Evolutionary conservation across 2,797 vertebrate species (phyloP).

Genomic region (Euphonia xanthogaster): DNA sequence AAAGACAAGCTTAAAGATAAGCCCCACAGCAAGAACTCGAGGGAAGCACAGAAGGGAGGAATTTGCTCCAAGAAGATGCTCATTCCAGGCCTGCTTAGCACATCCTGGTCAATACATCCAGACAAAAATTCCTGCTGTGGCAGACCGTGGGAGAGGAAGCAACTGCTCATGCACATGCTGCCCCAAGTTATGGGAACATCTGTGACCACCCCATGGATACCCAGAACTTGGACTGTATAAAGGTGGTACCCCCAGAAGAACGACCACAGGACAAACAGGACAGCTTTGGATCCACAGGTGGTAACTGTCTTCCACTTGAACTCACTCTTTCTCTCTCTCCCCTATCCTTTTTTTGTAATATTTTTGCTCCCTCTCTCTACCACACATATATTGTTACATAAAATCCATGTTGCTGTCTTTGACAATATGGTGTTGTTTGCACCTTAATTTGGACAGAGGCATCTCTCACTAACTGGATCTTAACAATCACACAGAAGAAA

Average conservation of each 20-base stretch:
- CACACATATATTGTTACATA: neutral
- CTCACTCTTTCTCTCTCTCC: neutral
- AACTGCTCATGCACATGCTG: neutral
- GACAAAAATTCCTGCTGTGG: neutral
- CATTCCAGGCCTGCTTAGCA: neutral
- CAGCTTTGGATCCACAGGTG: neutral
- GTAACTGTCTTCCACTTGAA: neutral
- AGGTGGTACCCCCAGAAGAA: neutral
- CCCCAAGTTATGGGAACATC: no score
- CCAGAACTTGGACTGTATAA: neutral
- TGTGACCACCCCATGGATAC: neutral
- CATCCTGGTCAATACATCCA: neutral
- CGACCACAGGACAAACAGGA: rapidly evolving
- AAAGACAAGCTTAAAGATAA: neutral
- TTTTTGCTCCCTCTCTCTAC: neutral
- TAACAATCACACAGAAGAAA: neutral
- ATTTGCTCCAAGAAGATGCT: neutral
- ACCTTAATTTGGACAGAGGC: neutral
- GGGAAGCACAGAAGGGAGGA: neutral
- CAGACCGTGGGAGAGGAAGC: neutral
- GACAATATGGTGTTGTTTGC: rapidly evolving
- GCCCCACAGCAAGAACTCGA: neutral
- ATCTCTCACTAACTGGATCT: neutral
- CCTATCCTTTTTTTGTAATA: rapidly evolving
- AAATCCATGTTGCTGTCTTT: neutral